Percentiles rank a stretch among this genome's conserved stretches.
Evolutionary conservation across 2,113 vertebrate genomes (phyloP).

Genomic region (Perca fluviatilis): DNA sequence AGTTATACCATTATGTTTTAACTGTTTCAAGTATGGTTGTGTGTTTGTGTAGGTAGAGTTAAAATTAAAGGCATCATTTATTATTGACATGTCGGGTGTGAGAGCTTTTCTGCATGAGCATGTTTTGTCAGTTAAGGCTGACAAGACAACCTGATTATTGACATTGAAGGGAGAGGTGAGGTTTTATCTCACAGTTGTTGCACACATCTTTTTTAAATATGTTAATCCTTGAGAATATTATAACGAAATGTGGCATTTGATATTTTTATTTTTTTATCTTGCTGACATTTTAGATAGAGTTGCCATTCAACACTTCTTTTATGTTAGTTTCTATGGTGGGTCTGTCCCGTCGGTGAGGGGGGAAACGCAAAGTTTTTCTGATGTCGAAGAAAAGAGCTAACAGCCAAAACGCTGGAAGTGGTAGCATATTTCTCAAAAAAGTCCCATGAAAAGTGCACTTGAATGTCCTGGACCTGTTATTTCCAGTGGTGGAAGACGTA

Average conservation of each 20-base stretch:
- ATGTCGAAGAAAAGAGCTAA: no score
- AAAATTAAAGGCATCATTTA: constrained; percentile 1
- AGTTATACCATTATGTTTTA: neutral
- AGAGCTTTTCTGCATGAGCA: neutral
- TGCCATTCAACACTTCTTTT: neutral
- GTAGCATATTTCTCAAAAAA: no score
- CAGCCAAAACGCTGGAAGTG: no score
- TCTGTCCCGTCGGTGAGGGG: no score
- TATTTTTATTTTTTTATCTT: constrained; percentile 14
- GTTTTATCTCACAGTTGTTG: neutral
- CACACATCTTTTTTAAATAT: constrained; percentile 4
- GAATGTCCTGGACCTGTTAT: neutral
- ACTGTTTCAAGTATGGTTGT: neutral
- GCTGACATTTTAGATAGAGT: constrained; percentile 40
- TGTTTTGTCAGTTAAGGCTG: constrained; percentile 32
- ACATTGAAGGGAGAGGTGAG: constrained; percentile 25
- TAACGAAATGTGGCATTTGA: constrained; percentile 18
- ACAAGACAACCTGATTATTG: constrained; percentile 35
- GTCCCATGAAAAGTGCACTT: no score
- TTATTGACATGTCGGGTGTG: constrained; percentile 66
- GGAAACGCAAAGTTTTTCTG: no score
- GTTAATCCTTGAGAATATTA: constrained; percentile 9
- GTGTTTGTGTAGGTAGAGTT: constrained; percentile 16
- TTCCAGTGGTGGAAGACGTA: neutral
- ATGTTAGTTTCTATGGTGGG: no score